These are phyloP conservation scores for Rhyzopertha dominica DNA, from an alignment of 1,140 invertebrate genomes.

Conservation along the genomic window DNA sequence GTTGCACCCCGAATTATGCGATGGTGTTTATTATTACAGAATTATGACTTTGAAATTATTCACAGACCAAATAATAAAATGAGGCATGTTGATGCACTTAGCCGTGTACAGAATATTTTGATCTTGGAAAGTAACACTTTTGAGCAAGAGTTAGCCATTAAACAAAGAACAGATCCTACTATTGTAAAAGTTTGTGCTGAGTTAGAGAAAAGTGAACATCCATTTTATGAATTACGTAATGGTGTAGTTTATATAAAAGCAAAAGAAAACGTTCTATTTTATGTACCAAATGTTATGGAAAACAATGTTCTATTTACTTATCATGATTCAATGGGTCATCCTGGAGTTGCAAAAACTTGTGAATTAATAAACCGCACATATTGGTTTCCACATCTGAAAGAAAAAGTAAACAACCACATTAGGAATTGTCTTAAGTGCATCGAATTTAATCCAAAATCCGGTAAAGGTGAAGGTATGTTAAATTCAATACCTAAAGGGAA, in stretches of 20 bases:
- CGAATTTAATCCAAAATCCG: constrained; percentile 21
- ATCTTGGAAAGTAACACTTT: constrained; percentile 15
- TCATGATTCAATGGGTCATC: constrained; percentile 17
- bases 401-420: constrained; percentile 27
- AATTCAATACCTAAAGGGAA: constrained; percentile 33
- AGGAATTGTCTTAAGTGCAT: constrained; percentile 35
- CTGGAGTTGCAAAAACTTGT: constrained; percentile 15
- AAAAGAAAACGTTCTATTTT: constrained; percentile 12
- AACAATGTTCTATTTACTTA: constrained; percentile 12
- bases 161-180: constrained; percentile 8
- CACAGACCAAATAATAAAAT: constrained; percentile 26
- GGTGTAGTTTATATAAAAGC: constrained; percentile 18
- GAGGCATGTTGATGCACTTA: constrained; percentile 37
- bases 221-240: constrained; percentile 14
- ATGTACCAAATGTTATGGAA: constrained; percentile 18
- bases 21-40: constrained; percentile 26
- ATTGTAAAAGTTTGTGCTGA: constrained; percentile 4
- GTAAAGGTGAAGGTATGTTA: constrained; percentile 29
- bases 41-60: constrained; percentile 30
- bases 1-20: constrained; percentile 24
- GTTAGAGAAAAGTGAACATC: constrained; percentile 5
- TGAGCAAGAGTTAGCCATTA: constrained; percentile 9
- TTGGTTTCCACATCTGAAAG: constrained; percentile 34
- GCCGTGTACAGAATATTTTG: constrained; percentile 20
- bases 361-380: constrained; percentile 21